These are phyloP conservation scores for Aporophyla nigra DNA, from an alignment of 2,888 invertebrate species.

Conservation along the genomic window DNA sequence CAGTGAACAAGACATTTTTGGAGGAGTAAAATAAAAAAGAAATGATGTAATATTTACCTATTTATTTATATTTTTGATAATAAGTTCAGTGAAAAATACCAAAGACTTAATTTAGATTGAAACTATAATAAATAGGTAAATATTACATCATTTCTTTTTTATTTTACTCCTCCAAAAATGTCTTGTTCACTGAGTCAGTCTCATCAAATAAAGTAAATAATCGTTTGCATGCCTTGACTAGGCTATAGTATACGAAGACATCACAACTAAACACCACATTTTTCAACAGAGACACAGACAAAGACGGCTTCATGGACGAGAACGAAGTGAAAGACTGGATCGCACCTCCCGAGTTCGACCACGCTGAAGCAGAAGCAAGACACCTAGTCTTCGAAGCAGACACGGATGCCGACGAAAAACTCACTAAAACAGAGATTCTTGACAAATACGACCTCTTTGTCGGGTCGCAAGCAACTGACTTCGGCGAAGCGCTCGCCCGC, in stretches of 20 bases:
- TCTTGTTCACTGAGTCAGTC: neutral
- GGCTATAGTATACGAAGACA: neutral
- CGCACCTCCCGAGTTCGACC: conserved; percentile 98
- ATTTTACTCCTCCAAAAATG: neutral
- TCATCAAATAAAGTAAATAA: no score
- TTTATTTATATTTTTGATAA: no score
- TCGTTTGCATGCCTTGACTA: neutral
- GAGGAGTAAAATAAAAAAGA: neutral
- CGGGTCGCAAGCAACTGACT: conserved; percentile 99
- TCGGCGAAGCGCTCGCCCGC: conserved; percentile 98
- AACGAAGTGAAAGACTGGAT: conserved; percentile 98
- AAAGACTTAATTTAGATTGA: no score
- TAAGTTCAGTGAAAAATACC: no score
- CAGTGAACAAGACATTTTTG: neutral
- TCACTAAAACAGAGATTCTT: conserved; percentile 97
- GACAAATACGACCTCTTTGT: conserved; percentile 99
- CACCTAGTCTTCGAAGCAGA: conserved; percentile 99
- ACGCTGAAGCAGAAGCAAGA: conserved; percentile 98
- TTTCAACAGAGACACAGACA: conserved; percentile 93
- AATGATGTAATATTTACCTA: neutral
- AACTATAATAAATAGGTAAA: neutral
- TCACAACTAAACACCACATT: conserved; percentile 2
- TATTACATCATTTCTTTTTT: neutral
- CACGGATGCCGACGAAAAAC: conserved; percentile 96
- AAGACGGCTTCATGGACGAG: conserved; percentile 97